Conservation (phyloP, 2,888 invertebrate genomes). For the Darwinula stevensoni region DNA sequence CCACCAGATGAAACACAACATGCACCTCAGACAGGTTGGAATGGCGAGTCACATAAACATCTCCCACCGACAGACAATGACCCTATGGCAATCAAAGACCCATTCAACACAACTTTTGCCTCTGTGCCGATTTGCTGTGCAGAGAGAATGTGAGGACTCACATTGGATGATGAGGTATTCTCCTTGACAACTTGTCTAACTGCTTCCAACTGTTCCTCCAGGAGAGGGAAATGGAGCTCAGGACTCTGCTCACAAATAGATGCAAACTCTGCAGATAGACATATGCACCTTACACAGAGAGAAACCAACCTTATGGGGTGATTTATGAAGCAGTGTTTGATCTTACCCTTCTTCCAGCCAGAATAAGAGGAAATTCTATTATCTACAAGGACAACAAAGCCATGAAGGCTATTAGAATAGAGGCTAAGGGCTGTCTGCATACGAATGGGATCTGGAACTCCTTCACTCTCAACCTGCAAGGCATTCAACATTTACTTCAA, state of each 20-base stretch:
- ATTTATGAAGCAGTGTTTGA: background rate
- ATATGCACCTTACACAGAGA: too few species aligned
- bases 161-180: too few species aligned
- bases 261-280: slow-evolving; percentile 33
- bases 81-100: background rate
- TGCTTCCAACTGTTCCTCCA: slow-evolving; percentile 50
- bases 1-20: slow-evolving; percentile 78
- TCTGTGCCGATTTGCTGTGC: slow-evolving; percentile 6
- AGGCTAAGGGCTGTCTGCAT: slow-evolving; percentile 75
- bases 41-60: slow-evolving; percentile 25
- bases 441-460: slow-evolving; percentile 28
- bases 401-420: slow-evolving; percentile 70
- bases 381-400: slow-evolving; percentile 51
- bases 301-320: background rate
- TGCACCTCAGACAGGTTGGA: slow-evolving; percentile 82
- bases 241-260: slow-evolving; percentile 31
- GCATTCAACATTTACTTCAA: too few species aligned
- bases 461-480: slow-evolving; percentile 8
- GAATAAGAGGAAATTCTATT: slow-evolving; percentile 29
- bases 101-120: slow-evolving; percentile 8
- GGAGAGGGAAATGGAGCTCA: slow-evolving; percentile 73
- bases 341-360: slow-evolving; percentile 27
- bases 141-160: slow-evolving; percentile 8
- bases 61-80: slow-evolving; percentile 12
- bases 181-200: too few species aligned